Conservation (phyloP, 2,888 invertebrate species). For the Ormia ochracea region DNA sequence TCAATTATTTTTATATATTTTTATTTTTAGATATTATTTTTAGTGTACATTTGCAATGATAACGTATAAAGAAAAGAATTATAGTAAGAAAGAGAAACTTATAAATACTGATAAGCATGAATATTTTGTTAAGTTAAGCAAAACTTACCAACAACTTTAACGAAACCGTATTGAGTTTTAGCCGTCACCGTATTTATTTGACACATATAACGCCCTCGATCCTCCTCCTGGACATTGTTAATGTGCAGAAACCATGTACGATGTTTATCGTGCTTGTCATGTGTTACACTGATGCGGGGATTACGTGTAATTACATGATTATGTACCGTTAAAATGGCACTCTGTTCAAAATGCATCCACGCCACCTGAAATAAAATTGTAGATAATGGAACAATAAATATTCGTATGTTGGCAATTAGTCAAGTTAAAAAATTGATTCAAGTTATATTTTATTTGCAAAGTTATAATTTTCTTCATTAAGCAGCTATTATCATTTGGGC, state of each 20-base stretch:
- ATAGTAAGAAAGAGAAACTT: too few species aligned
- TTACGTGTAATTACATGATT: constrained; percentile 96
- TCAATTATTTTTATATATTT: too few species aligned
- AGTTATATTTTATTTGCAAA: not conserved
- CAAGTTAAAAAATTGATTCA: not conserved
- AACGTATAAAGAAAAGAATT: too few species aligned
- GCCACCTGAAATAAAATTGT: constrained; percentile 83
- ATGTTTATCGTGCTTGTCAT: constrained; percentile 88
- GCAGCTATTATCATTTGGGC: constrained; percentile 11
- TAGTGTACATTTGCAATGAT: too few species aligned
- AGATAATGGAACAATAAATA: not conserved
- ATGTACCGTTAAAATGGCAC: constrained; percentile 93
- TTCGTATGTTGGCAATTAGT: not conserved
- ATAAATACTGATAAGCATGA: not conserved
- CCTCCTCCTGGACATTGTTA: constrained; percentile 92
- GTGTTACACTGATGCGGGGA: constrained; percentile 92
- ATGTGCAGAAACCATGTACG: constrained; percentile 96
- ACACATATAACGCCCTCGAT: constrained; percentile 95
- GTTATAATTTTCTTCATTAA: constrained; percentile 41
- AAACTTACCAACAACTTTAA: constrained; percentile 91
- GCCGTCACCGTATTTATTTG: constrained; percentile 95
- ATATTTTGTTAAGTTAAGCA: not conserved
- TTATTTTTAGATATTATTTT: too few species aligned
- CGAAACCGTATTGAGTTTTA: constrained; percentile 93
- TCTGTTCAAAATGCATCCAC: constrained; percentile 97